These are phyloP conservation scores for Drosophila fuyamai DNA, from an alignment of 1,140 invertebrate species.

Conservation along the genomic window DNA sequence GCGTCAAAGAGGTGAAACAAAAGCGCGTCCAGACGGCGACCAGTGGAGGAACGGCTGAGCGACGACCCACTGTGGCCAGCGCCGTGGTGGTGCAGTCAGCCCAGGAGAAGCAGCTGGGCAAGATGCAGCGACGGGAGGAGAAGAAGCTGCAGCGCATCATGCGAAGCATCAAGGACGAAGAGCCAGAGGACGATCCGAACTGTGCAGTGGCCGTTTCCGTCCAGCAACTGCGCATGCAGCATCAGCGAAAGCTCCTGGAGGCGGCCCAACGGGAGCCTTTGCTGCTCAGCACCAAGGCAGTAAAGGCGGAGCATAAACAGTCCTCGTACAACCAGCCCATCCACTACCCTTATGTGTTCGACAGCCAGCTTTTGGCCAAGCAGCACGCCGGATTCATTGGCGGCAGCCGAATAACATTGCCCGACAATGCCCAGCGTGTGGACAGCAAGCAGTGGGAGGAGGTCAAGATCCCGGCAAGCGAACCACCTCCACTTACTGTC, in stretches of 20 bases:
- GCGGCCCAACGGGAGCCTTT: slow-evolving; percentile 83
- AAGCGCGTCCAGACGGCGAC: slow-evolving; percentile 36
- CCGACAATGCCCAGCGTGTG: slow-evolving; percentile 90
- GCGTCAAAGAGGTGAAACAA: slow-evolving; percentile 56
- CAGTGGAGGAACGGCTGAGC: slow-evolving; percentile 30
- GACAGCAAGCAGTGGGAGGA: slow-evolving; percentile 93
- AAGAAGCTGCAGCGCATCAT: slow-evolving; percentile 90
- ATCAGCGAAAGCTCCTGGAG: slow-evolving; percentile 85
- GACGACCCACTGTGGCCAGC: slow-evolving; percentile 69
- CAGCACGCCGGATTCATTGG: slow-evolving; percentile 91
- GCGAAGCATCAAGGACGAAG: slow-evolving; percentile 86
- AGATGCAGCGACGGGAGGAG: slow-evolving; percentile 94
- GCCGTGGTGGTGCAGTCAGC: slow-evolving; percentile 92
- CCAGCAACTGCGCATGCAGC: slow-evolving; percentile 84
- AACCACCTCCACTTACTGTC: slow-evolving; percentile 87
- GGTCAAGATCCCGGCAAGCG: slow-evolving; percentile 93
- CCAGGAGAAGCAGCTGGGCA: slow-evolving; percentile 92
- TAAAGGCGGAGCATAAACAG: slow-evolving; percentile 44
- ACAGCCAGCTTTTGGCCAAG: slow-evolving; percentile 89
- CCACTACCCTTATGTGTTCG: slow-evolving; percentile 94
- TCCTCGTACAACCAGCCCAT: slow-evolving; percentile 66
- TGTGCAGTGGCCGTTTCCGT: slow-evolving; percentile 84
- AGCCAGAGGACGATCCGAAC: slow-evolving; percentile 86
- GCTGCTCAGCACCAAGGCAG: slow-evolving; percentile 75
- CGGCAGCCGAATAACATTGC: slow-evolving; percentile 91